Evolutionary conservation across 2,113 vertebrate species (phyloP), one percentile per base, ranked within the genome.

Genomic region (Nothocercus julius): DNA sequence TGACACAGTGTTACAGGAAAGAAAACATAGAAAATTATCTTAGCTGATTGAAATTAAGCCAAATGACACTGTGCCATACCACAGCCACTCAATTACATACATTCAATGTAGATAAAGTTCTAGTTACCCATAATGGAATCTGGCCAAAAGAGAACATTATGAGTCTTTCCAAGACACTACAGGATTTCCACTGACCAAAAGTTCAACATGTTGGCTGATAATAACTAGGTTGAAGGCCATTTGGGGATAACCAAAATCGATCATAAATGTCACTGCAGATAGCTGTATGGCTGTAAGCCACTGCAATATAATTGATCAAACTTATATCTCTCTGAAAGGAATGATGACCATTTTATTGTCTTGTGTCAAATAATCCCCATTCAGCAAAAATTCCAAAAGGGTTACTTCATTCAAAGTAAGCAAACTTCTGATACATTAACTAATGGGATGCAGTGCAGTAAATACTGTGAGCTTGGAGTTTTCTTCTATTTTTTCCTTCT

Each of bases 31-130:
- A 93, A 90, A 92, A 80, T 93, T 96, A 95, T 95, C 94, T 89
- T 32, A 82, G 66, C 68, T 82, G 90, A 92, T 85, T 94, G 93
- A 96, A 95, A 96, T 85, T 30, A 90, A 94, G 90, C 96, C 94
- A 96, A 90, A 89, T 95, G 95, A 96, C 93, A 91, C 59, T 28
- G 45, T 95, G 85, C 93, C 92, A 76, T 93, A 97, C 94, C 94
- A 90, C 92, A 96, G 88, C 58, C 88, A 96, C 94, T 96, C 92
- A 93, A 94, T 94, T 94, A 97, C 63, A 58, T 88, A 73, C 15
- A 0, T 4, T 92, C 66, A 86, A 90, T 24, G 64, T 13, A 96
- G 92, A 97, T 96, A 96, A 96, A 96, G 81, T 38, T 96, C 77
- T 93, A 96, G 95, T 95, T 96, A 95, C 82, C 93, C 88, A 3